These are phyloP conservation scores for Chironomus tentans DNA, from an alignment of 2,888 invertebrate species.

Conservation along the genomic window DNA sequence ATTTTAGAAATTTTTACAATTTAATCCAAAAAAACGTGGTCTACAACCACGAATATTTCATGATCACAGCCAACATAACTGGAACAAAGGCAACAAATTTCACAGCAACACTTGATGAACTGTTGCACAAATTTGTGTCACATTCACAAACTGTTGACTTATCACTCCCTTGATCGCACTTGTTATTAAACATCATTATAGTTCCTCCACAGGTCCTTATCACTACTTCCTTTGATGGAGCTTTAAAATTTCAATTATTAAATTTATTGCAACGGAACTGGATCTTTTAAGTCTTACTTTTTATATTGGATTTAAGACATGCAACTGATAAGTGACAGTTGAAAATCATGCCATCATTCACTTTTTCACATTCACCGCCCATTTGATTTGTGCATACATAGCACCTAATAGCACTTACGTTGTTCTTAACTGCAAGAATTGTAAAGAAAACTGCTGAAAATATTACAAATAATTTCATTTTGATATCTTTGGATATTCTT, in stretches of 20 bases:
- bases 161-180: neutral
- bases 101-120: no score
- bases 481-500: neutral
- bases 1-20: no score
- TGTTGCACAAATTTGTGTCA: neutral
- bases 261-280: neutral
- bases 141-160: neutral
- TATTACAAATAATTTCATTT: neutral
- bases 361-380: neutral
- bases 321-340: neutral
- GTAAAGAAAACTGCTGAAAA: neutral
- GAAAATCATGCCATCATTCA: neutral
- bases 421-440: neutral
- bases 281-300: neutral
- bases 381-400: neutral
- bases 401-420: neutral
- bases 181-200: neutral
- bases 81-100: no score
- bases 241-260: neutral
- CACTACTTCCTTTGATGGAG: neutral
- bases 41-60: no score
- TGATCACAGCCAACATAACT: no score
- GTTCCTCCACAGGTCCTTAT: neutral
- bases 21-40: no score
- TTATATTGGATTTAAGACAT: neutral